phyloP scores from a whole-genome alignment of 2,888 invertebrate genomes.

The Aquatica leii region DNA sequence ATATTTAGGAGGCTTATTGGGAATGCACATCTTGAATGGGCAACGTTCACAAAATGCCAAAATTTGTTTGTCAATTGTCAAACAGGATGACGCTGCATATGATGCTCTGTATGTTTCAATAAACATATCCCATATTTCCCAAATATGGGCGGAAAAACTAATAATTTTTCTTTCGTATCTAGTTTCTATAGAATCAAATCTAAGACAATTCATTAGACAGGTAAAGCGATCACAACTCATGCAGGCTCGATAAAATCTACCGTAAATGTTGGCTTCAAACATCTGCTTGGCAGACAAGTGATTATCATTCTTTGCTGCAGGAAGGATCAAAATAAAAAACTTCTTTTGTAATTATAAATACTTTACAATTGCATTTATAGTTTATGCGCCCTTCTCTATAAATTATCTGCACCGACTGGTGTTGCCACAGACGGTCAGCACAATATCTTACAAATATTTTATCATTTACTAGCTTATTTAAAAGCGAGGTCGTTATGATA shows the following conservation, averaged over 20 bases:
- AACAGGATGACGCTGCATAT: no score
- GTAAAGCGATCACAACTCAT: neutral
- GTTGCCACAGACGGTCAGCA: no score
- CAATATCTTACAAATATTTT: no score
- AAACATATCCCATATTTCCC: neutral
- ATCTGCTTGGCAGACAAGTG: neutral
- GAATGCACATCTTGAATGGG: neutral
- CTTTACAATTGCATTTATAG: no score
- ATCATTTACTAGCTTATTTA: no score
- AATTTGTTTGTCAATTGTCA: neutral
- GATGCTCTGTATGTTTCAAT: neutral
- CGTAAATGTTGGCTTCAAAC: neutral
- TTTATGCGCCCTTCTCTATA: no score
- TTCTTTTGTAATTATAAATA: no score
- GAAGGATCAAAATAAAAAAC: neutral
- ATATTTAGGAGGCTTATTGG: neutral
- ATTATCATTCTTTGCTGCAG: neutral
- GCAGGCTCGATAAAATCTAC: no score
- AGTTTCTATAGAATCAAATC: neutral
- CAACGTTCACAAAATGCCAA: neutral
- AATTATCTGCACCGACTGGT: no score
- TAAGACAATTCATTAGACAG: neutral
- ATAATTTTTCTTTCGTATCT: neutral
- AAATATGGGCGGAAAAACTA: neutral
- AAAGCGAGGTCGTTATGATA: no score